These are phyloP conservation scores for Corythornis cristatus DNA, from an alignment of 2,113 vertebrate species.

Conservation along the genomic window DNA sequence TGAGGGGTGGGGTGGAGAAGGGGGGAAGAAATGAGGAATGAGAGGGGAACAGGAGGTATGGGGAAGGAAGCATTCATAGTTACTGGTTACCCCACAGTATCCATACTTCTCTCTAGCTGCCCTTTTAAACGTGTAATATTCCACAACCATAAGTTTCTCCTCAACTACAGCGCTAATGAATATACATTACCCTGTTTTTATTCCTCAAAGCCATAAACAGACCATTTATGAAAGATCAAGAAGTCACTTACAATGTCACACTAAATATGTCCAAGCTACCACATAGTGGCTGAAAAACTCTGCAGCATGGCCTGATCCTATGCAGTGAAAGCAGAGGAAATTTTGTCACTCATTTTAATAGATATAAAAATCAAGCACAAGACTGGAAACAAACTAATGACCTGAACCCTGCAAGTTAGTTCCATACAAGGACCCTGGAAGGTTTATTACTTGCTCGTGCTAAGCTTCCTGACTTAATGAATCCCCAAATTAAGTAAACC, in stretches of 20 bases:
- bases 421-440: background rate
- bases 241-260: background rate
- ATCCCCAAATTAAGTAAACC: background rate
- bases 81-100: background rate
- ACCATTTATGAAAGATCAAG: background rate
- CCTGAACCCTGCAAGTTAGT: background rate
- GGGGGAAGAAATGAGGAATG: background rate
- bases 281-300: fast-evolving
- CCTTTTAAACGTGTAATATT: background rate
- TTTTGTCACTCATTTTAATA: background rate
- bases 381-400: background rate
- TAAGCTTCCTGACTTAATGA: background rate
- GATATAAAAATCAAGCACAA: background rate
- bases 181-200: background rate
- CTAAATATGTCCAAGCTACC: background rate
- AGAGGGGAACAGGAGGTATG: fast-evolving
- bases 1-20: too few relatives aligned
- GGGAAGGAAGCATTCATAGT: background rate
- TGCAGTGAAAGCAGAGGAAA: background rate
- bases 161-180: background rate
- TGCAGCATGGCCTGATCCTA: background rate
- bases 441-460: background rate
- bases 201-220: background rate
- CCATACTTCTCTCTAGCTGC: background rate
- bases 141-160: background rate